These are phyloP conservation scores for Drosophila insularis DNA, from an alignment of 1,140 invertebrate genomes.

Conservation along the genomic window DNA sequence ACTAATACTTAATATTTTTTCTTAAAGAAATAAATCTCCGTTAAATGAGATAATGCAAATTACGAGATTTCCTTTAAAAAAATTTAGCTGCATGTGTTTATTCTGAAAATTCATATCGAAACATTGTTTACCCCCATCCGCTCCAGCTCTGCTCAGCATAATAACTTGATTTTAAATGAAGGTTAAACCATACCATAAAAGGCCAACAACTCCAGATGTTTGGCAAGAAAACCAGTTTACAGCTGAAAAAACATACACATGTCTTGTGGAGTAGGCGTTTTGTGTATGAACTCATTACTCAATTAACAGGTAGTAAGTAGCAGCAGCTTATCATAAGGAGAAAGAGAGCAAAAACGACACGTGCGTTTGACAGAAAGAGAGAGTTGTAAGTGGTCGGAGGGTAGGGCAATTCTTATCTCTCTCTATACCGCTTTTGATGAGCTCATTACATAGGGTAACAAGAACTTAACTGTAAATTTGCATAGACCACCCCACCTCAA, in stretches of 20 bases:
- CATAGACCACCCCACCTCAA: slow-evolving; percentile 35
- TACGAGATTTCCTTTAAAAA: no score
- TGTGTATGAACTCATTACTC: slow-evolving; percentile 48
- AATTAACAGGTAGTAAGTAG: slow-evolving; percentile 54
- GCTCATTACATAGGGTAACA: slow-evolving; percentile 45
- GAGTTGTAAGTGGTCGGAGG: neutral
- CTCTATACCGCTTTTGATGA: slow-evolving; percentile 41
- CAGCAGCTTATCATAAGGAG: slow-evolving; percentile 41
- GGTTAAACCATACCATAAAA: slow-evolving; percentile 44
- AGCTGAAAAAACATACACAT: neutral
- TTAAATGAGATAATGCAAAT: no score
- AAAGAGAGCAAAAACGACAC: slow-evolving; percentile 29
- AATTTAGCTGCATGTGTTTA: no score
- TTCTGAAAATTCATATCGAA: neutral
- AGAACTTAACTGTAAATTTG: slow-evolving; percentile 29
- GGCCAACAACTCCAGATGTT: slow-evolving; percentile 37
- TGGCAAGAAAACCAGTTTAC: slow-evolving; percentile 60
- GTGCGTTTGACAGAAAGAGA: slow-evolving; percentile 19
- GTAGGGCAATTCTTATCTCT: neutral
- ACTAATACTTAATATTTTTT: no score
- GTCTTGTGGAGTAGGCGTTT: slow-evolving; percentile 23
- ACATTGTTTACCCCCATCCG: neutral
- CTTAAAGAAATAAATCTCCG: no score
- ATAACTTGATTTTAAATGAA: slow-evolving; percentile 44
- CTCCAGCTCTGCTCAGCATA: neutral